Percentiles rank a stretch among this genome's conserved stretches.
Evolutionary conservation across 2,888 invertebrate genomes (phyloP).

Genomic region (Gymnocheta viridis): DNA sequence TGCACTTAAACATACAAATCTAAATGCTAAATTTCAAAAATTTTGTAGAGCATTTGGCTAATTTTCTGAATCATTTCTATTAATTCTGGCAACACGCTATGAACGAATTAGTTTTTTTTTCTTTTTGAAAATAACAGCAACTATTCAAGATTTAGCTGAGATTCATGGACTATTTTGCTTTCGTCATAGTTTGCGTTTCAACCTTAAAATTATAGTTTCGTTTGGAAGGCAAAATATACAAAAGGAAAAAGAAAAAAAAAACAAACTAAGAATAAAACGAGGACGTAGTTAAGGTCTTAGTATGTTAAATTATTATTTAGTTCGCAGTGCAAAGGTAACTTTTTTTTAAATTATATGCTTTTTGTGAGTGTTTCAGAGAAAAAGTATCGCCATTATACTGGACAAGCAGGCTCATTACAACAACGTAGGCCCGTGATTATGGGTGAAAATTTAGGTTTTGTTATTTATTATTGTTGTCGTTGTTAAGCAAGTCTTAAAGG

Average conservation of each 20-base stretch:
- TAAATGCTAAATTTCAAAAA: too few species aligned
- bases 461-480: conserved; percentile 36
- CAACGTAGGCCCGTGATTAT: conserved; percentile 24
- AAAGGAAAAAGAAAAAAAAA: not conserved
- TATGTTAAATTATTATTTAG: conserved; percentile 60
- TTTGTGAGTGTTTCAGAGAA: conserved; percentile 9
- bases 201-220: conserved; percentile 60
- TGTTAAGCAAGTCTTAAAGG: conserved; percentile 60
- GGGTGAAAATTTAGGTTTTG: conserved; percentile 18
- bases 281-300: conserved; percentile 64
- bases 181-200: conserved; percentile 69
- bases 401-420: conserved; percentile 45
- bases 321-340: conserved; percentile 18
- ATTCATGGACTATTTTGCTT: conserved; percentile 67
- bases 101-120: not conserved
- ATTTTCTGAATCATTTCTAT: too few species aligned
- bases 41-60: too few species aligned
- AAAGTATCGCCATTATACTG: conserved; percentile 46
- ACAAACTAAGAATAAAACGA: conserved; percentile 59
- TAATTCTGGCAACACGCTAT: not conserved
- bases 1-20: too few species aligned
- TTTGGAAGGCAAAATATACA: conserved; percentile 41
- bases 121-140: conserved; percentile 12
- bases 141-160: conserved; percentile 36
- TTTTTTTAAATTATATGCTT: not conserved